Evolutionary conservation across 1,140 invertebrate species (phyloP).

Genomic region (Agrilus planipennis): DNA sequence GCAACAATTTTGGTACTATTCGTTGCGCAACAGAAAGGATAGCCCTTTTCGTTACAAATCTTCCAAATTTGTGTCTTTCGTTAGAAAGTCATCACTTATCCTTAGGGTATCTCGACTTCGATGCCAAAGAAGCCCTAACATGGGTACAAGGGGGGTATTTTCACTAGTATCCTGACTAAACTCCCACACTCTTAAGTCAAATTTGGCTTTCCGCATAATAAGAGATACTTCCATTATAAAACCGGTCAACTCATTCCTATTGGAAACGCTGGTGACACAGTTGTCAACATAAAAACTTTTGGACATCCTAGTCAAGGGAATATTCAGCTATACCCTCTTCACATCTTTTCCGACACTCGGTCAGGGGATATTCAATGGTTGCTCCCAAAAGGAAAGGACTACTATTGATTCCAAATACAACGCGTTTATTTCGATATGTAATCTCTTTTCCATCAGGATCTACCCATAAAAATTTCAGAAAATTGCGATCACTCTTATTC

Average conservation of each 20-base stretch:
- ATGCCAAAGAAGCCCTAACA: no score
- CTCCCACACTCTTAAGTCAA: constrained; percentile 4
- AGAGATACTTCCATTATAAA: not conserved
- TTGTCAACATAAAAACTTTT: constrained; percentile 11
- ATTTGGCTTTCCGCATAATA: not conserved
- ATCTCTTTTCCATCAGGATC: constrained; percentile 8
- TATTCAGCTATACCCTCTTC: not conserved
- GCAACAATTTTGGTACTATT: constrained; percentile 3
- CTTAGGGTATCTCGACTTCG: no score
- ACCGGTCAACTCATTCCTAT: not conserved
- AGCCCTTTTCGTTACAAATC: no score
- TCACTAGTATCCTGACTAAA: not conserved
- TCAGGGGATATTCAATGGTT: constrained; percentile 5
- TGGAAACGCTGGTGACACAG: constrained; percentile 5
- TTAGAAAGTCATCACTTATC: no score
- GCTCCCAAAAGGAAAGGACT: constrained; percentile 10
- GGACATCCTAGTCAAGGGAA: not conserved
- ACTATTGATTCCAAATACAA: constrained; percentile 17
- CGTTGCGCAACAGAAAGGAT: no score
- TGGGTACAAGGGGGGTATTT: no score
- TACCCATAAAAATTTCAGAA: constrained; percentile 23
- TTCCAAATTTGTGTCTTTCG: no score
- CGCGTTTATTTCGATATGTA: constrained; percentile 14
- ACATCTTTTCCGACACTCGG: not conserved
- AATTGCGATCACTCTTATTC: constrained; percentile 18